Conservation (phyloP, 2,888 invertebrate genomes). For the Leucoptera coffeella region DNA sequence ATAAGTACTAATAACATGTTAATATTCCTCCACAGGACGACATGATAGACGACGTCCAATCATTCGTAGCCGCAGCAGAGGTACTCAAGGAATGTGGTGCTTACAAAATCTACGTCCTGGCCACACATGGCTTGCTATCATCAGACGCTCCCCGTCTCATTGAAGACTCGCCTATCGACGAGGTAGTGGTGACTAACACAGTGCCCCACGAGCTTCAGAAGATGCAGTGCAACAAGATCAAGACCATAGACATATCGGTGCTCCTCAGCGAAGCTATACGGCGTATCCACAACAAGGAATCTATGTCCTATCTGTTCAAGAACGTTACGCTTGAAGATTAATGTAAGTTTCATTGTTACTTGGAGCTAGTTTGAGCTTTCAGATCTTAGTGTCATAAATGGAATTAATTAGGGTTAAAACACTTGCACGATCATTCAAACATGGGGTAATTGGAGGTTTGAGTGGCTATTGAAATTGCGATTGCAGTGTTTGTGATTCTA, state of each 20-base stretch:
- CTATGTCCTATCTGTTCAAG: constrained; percentile 97
- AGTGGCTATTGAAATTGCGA: too few relatives aligned
- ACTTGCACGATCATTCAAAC: too few relatives aligned
- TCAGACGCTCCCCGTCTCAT: constrained; percentile 94
- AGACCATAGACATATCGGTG: constrained; percentile 97
- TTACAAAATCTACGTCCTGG: constrained; percentile 96
- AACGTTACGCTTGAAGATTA: constrained; percentile 97
- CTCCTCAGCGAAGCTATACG: constrained; percentile 95
- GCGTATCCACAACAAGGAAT: constrained; percentile 98
- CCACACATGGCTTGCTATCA: constrained; percentile 94
- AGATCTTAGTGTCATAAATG: too few relatives aligned
- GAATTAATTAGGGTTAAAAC: too few relatives aligned
- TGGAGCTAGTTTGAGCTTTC: too few relatives aligned
- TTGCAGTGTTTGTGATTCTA: too few relatives aligned
- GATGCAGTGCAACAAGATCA: constrained; percentile 98
- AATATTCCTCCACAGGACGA: constrained; percentile 70
- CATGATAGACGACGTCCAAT: constrained; percentile 95
- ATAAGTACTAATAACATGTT: too few relatives aligned
- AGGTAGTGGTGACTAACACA: constrained; percentile 99
- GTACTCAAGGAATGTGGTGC: constrained; percentile 96
- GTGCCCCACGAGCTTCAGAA: constrained; percentile 98
- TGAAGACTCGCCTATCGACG: constrained; percentile 96
- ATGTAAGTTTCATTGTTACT: too few relatives aligned
- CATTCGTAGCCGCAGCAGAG: constrained; percentile 96
- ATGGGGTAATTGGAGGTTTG: too few relatives aligned